A percentile compares a stretch with the other conserved stretches of the same genome.
phyloP scores from a whole-genome alignment of 1,140 invertebrate species.

The Himalopsyche phryganea region DNA sequence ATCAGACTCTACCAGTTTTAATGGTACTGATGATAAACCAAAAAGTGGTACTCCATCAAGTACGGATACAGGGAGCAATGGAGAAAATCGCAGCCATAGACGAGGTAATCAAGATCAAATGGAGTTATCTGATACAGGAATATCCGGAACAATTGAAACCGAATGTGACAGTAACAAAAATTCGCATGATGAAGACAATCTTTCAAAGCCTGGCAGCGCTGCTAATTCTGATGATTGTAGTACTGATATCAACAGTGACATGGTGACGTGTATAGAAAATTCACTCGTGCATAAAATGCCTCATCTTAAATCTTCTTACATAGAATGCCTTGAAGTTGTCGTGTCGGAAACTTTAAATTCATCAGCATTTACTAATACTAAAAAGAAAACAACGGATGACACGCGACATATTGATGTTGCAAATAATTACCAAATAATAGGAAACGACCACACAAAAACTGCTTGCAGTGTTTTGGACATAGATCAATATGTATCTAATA shows the following conservation, averaged over 20 bases:
- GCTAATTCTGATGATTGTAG: slow-evolving; percentile 25
- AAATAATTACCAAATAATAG: slow-evolving; percentile 13
- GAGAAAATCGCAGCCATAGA: background rate
- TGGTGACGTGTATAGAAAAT: slow-evolving; percentile 29
- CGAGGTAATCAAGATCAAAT: background rate
- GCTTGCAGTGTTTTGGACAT: slow-evolving; percentile 38
- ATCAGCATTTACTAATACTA: slow-evolving; percentile 22
- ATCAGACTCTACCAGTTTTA: slow-evolving; percentile 13
- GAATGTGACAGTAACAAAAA: slow-evolving; percentile 28
- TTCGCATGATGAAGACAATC: slow-evolving; percentile 9
- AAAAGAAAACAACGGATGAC: slow-evolving; percentile 5
- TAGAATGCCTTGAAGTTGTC: slow-evolving; percentile 48
- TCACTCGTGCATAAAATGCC: background rate
- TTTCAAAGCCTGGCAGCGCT: slow-evolving; percentile 21
- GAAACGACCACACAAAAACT: slow-evolving; percentile 8
- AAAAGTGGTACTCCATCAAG: slow-evolving; percentile 13
- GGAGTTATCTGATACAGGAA: slow-evolving; percentile 30
- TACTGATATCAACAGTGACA: slow-evolving; percentile 21
- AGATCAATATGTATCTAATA: slow-evolving; percentile 50
- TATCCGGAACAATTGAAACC: slow-evolving; percentile 29
- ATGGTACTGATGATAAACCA: slow-evolving; percentile 12
- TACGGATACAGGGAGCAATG: background rate
- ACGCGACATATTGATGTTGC: slow-evolving; percentile 10
- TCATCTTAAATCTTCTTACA: slow-evolving; percentile 3
- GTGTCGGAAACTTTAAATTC: slow-evolving; percentile 47